Conservation (phyloP, 2,113 vertebrate species). For the Ammodytes marinus region DNA sequence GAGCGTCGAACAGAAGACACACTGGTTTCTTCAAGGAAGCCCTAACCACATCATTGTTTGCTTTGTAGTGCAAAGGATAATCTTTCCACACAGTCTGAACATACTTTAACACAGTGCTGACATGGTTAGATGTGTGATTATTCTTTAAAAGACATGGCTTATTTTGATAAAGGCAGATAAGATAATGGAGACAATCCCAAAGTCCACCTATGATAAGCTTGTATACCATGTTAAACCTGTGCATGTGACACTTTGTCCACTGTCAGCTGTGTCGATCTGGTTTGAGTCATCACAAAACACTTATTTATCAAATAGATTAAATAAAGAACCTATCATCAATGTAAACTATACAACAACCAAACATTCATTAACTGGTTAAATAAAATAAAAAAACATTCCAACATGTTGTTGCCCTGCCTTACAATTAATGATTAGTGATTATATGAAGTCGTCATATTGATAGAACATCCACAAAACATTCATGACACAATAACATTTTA, state of each 20-base stretch:
- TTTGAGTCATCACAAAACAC: background rate
- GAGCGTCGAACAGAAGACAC: conserved; percentile 29
- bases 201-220: conserved; percentile 68
- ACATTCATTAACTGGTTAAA: background rate
- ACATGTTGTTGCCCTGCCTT: background rate
- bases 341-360: background rate
- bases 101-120: conserved; percentile 21
- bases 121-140: background rate
- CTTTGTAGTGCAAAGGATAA: conserved; percentile 10
- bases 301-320: background rate
- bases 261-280: background rate
- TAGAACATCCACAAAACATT: background rate
- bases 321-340: background rate
- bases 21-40: conserved; percentile 49
- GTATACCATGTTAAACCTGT: background rate
- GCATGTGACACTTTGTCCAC: conserved; percentile 10
- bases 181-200: conserved; percentile 61
- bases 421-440: too few species aligned
- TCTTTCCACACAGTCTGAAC: background rate
- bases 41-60: conserved; percentile 24
- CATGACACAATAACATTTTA: background rate
- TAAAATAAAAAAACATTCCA: background rate
- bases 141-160: background rate
- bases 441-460: too few species aligned
- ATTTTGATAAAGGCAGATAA: conserved; percentile 60